Percentiles rank a stretch among this genome's conserved stretches.
These are phyloP conservation scores for Amblyteles armatorius DNA, from an alignment of 2,888 invertebrate genomes.

Conservation along the genomic window DNA sequence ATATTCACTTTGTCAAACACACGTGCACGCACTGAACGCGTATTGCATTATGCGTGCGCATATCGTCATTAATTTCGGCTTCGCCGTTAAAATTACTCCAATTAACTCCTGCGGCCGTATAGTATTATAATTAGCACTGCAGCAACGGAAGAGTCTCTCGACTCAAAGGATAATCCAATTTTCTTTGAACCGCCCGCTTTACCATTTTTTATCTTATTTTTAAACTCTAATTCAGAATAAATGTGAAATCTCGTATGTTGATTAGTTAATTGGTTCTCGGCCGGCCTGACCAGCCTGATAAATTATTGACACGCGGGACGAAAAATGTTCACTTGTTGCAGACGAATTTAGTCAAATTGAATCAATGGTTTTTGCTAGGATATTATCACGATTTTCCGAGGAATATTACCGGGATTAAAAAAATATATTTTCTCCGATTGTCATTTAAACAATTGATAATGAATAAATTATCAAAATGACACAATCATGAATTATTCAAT, in stretches of 20 bases:
- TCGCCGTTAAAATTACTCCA: slow-evolving; percentile 1
- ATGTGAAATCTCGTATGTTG: neutral
- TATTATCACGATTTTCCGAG: neutral
- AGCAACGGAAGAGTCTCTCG: neutral
- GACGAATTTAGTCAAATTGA: neutral
- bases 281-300: neutral
- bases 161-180: neutral
- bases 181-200: neutral
- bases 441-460: too few relatives aligned
- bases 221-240: neutral
- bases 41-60: neutral
- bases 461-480: neutral
- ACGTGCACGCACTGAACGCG: neutral
- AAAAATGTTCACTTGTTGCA: neutral
- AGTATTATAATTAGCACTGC: slow-evolving; percentile 5
- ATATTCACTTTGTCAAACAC: neutral
- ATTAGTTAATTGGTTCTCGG: neutral
- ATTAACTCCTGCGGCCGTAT: slow-evolving; percentile 19
- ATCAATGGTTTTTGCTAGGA: neutral
- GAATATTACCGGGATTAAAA: neutral
- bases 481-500: neutral
- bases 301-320: neutral
- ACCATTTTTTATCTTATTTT: neutral
- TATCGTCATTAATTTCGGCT: neutral
- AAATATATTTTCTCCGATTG: too few relatives aligned